Percentiles rank a stretch among this genome's conserved stretches.
These are phyloP conservation scores for Drosophila kanapiae DNA, from an alignment of 1,140 invertebrate species.

Conservation along the genomic window DNA sequence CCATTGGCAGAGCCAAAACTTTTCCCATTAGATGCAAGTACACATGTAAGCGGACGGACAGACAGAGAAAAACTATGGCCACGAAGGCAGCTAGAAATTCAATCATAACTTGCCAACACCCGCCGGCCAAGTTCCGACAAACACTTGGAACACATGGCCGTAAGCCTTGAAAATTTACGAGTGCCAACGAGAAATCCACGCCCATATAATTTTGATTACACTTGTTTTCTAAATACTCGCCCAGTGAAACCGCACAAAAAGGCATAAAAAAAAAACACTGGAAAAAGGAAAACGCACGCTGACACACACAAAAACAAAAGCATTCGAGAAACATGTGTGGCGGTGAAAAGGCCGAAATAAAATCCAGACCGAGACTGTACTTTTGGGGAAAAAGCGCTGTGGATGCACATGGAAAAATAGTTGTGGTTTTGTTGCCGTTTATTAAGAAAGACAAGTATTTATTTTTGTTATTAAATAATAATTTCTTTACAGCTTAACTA, in stretches of 20 bases:
- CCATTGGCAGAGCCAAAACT: constrained; percentile 34
- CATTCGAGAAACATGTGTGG: constrained; percentile 51
- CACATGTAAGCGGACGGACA: constrained; percentile 18
- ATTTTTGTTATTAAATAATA: no score
- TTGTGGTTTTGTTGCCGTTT: neutral
- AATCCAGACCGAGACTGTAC: constrained; percentile 52
- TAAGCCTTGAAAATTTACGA: constrained; percentile 75
- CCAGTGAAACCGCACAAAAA: constrained; percentile 55
- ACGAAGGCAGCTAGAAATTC: constrained; percentile 74
- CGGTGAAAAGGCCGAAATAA: constrained; percentile 60
- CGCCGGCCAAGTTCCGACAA: constrained; percentile 22
- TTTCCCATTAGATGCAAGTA: constrained; percentile 67
- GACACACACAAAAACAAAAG: constrained; percentile 37
- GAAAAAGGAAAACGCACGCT: constrained; percentile 32
- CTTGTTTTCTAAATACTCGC: constrained; percentile 81
- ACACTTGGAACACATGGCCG: constrained; percentile 62
- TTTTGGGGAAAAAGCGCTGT: constrained; percentile 1
- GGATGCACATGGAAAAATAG: constrained; percentile 7
- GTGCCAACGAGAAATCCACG: constrained; percentile 52
- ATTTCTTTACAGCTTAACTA: no score
- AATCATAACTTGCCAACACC: constrained; percentile 77
- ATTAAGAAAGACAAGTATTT: no score
- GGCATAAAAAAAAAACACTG: constrained; percentile 38
- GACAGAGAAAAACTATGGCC: constrained; percentile 42
- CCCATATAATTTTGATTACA: constrained; percentile 83